Base-by-base conservation (phyloP, 2,888 invertebrate genomes). In the Caenorhabditis sp. region DNA sequence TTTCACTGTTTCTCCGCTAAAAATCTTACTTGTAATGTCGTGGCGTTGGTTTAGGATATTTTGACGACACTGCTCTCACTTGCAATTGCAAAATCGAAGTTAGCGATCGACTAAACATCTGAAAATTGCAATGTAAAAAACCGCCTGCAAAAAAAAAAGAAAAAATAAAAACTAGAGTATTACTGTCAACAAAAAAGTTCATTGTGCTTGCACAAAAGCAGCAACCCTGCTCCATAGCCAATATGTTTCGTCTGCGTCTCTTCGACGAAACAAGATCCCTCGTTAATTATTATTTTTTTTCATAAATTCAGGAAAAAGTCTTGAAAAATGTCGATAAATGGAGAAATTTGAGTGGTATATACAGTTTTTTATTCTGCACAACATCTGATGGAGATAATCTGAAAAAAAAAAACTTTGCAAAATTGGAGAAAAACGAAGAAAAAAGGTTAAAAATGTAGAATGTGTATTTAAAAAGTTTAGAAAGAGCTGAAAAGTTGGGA, bases 31-130 rank as follows among this genome's bases (percentile, higher is more conserved):
- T 79, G 66, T 81, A 86, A 17, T 77, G 76, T 50, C 86, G 72
- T 21, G 86, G 86, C 49, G 81, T 82, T 19, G 84, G 85, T 8
- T 75, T 54, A 1, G 81, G 79, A 67, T 85, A 85, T 60, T 85
- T 85, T 2, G 84, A 83, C 1, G 85, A 85, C 3, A 85, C 85
- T 57, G 74, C 55, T 0, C 82, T 74, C 10, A 66, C 64, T 37
- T 75, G 71, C 8, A 69, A 50, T 23, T 61, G 53, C 37, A 50
- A 65, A 17, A 72, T 27, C 2, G 67, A 49, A 14, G 27, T 53
- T 14, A 67, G 31, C 0, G 66, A 67, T 14, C 51, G 62, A 37
- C 58, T 67, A 23, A 71, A 57, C 71, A 71, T 71, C 71, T 67
- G 60, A 17, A 43, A 43, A 43, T 17, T 31, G 31, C 10, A 10